Conservation (phyloP, 2,888 invertebrate species). For the Andrena minutula region DNA sequence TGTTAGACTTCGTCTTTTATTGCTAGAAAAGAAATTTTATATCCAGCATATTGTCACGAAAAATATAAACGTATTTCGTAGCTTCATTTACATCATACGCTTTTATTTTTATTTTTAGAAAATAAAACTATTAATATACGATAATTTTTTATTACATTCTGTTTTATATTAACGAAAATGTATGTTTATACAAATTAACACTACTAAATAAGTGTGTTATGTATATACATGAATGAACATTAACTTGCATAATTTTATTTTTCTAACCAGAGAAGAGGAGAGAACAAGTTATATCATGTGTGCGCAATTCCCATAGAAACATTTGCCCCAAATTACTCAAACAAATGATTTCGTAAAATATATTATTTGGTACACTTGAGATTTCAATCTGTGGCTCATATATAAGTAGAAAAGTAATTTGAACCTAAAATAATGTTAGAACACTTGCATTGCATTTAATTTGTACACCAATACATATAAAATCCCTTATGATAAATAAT, state of each 20-base stretch:
- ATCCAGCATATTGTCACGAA: conserved; percentile 19
- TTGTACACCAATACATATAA: too few relatives aligned
- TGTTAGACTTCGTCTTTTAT: conserved; percentile 79
- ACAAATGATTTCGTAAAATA: background rate
- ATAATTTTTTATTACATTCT: background rate
- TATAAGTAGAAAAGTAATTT: too few relatives aligned
- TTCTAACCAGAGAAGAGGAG: background rate
- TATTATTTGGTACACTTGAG: background rate
- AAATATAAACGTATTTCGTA: conserved; percentile 19
- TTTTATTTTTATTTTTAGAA: background rate
- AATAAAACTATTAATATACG: background rate
- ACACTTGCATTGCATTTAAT: too few relatives aligned
- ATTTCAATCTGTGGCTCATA: too few relatives aligned
- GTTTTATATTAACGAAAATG: background rate
- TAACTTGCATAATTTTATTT: too few relatives aligned
- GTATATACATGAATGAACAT: too few relatives aligned
- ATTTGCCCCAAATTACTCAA: background rate
- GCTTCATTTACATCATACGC: background rate
- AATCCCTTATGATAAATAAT: too few relatives aligned
- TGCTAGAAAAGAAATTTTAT: conserved; percentile 73
- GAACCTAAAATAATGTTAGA: too few relatives aligned
- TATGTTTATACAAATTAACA: background rate
- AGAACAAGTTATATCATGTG: conserved; percentile 17
- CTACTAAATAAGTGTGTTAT: background rate
- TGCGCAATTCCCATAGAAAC: conserved; percentile 1